Percentiles rank a stretch among this genome's conserved stretches.
Evolutionary conservation across 2,888 invertebrate species (phyloP).

Genomic region (Agrotis puta): DNA sequence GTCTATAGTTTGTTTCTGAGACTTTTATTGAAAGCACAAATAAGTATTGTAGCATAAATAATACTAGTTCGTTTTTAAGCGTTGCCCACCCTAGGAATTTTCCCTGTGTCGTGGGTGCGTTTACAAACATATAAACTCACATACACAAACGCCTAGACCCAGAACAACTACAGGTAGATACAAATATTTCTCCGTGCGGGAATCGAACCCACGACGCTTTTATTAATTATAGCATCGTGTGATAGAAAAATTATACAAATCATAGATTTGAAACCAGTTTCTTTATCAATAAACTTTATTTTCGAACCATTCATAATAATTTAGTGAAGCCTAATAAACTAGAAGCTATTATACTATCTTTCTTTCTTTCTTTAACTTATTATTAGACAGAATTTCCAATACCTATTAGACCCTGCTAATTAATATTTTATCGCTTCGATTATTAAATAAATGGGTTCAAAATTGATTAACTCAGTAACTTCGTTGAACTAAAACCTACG

Average conservation of each 20-base stretch:
- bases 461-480: conserved; percentile 28
- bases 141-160: too few relatives aligned
- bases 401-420: conserved; percentile 3
- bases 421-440: conserved; percentile 9
- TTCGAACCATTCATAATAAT: not conserved
- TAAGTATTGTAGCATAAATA: too few relatives aligned
- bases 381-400: not conserved
- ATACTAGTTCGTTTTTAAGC: too few relatives aligned
- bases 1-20: not conserved
- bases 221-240: too few relatives aligned
- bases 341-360: not conserved
- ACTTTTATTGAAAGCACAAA: not conserved
- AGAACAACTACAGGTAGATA: too few relatives aligned
- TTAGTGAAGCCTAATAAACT: not conserved
- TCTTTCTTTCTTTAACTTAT: not conserved
- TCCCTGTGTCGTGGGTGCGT: too few relatives aligned
- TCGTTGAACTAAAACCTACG: conserved; percentile 21
- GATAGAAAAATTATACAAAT: not conserved
- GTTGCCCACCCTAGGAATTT: too few relatives aligned
- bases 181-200: too few relatives aligned
- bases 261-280: not conserved
- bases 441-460: conserved; percentile 34
- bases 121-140: too few relatives aligned
- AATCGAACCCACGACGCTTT: too few relatives aligned
- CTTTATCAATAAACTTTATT: not conserved